Conservation (phyloP, 2,797 vertebrate species). For the Sebastes dallii region DNA sequence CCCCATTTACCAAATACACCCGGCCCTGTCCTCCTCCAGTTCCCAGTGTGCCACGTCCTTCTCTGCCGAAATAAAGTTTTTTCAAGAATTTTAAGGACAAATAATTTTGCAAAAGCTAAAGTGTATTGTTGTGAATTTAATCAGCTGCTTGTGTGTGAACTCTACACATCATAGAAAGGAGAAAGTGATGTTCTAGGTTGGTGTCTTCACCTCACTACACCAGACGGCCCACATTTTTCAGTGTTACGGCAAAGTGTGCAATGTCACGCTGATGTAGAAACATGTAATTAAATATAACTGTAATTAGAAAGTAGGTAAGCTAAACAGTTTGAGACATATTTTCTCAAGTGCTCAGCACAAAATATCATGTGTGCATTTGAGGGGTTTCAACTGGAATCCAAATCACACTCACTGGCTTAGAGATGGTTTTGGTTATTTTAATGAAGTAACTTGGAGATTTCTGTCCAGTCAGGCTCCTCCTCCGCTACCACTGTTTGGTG, state of each 20-base stretch:
- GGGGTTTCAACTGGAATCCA: neutral
- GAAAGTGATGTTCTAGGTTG: neutral
- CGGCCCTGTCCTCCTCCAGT: neutral
- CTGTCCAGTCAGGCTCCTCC: slow-evolving; percentile 11
- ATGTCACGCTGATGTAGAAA: neutral
- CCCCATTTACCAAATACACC: neutral
- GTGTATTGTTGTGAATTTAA: neutral
- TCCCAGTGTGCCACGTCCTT: neutral
- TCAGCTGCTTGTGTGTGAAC: neutral
- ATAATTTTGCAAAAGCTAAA: neutral
- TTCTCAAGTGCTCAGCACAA: neutral
- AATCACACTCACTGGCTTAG: neutral
- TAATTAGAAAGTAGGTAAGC: neutral
- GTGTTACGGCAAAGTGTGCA: neutral
- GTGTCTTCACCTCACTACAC: neutral
- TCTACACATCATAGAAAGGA: neutral
- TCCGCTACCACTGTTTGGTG: neutral
- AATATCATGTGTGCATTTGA: neutral
- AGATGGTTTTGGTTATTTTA: slow-evolving; percentile 26
- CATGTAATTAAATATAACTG: neutral
- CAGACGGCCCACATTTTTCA: neutral
- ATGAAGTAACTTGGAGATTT: neutral
- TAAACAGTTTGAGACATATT: neutral
- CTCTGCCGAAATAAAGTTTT: neutral
- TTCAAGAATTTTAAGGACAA: neutral